Conservation (phyloP, 1,140 invertebrate species). For the Anagrus nilaparvatae region DNA sequence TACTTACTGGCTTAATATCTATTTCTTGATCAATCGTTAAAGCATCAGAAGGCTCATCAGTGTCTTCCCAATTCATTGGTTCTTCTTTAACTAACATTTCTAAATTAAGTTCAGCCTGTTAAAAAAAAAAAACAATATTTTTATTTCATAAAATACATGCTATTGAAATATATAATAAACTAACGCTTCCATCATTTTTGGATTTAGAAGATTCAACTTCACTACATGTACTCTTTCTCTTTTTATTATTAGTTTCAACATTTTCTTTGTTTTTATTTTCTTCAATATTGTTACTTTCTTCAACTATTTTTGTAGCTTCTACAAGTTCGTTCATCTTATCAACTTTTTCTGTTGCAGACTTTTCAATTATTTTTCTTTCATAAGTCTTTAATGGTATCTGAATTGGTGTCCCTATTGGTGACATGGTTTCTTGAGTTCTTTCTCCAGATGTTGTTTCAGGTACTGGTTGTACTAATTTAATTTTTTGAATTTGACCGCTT, state of each 20-base stretch:
- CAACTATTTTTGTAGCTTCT: slow-evolving; percentile 23
- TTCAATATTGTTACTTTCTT: slow-evolving; percentile 31
- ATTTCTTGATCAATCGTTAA: slow-evolving; percentile 42
- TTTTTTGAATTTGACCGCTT: slow-evolving; percentile 37
- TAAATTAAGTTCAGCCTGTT: slow-evolving; percentile 35
- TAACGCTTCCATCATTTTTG: slow-evolving; percentile 38
- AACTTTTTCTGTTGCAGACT: slow-evolving; percentile 18
- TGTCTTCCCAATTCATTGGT: slow-evolving; percentile 56
- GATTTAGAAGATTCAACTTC: slow-evolving; percentile 36
- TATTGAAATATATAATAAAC: slow-evolving; percentile 1
- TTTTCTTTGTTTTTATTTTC: slow-evolving; percentile 36
- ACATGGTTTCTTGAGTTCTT: background rate
- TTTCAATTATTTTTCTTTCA: slow-evolving; percentile 28
- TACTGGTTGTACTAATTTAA: slow-evolving; percentile 35
- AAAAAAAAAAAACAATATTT: slow-evolving; percentile 13
- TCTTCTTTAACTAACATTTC: slow-evolving; percentile 55
- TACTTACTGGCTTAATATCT: slow-evolving; percentile 42
- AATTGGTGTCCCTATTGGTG: slow-evolving; percentile 12
- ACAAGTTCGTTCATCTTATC: background rate
- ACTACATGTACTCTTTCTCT: slow-evolving; percentile 27
- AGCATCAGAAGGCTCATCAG: slow-evolving; percentile 39
- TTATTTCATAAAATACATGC: slow-evolving; percentile 4
- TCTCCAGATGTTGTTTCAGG: slow-evolving; percentile 23
- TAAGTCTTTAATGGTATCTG: slow-evolving; percentile 12
- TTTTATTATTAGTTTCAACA: slow-evolving; percentile 31